Evolutionary conservation across 2,113 vertebrate genomes (phyloP).

Genomic region (Channa maculata): DNA sequence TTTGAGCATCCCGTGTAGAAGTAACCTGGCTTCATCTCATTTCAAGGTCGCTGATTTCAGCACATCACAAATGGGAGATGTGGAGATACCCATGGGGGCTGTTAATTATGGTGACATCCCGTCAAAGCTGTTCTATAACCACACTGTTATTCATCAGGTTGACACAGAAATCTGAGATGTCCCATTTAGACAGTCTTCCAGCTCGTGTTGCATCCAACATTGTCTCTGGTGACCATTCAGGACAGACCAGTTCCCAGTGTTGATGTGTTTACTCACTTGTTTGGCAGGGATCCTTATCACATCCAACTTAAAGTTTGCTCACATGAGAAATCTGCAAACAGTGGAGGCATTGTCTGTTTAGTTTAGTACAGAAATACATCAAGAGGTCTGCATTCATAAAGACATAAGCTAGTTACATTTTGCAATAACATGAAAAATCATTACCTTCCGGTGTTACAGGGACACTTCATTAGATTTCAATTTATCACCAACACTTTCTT

Average conservation of each 20-base stretch:
- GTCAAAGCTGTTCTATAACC: conserved; percentile 48
- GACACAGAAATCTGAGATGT: conserved; percentile 36
- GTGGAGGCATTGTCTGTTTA: neutral
- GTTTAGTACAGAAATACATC: too few species aligned
- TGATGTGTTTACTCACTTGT: neutral
- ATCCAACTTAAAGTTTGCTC: neutral
- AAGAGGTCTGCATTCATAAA: neutral
- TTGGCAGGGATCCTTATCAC: conserved; percentile 2
- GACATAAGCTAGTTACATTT: too few species aligned
- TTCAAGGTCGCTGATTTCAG: conserved; percentile 59
- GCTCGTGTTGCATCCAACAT: too few species aligned
- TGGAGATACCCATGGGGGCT: conserved; percentile 20
- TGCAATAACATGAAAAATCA: too few species aligned
- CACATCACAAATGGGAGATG: conserved; percentile 29
- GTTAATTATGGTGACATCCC: conserved; percentile 60
- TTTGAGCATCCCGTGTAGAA: neutral
- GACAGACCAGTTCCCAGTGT: neutral
- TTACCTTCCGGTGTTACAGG: too few species aligned
- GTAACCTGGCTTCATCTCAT: neutral
- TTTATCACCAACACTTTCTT: too few species aligned
- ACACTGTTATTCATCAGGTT: conserved; percentile 5
- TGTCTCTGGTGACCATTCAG: too few species aligned
- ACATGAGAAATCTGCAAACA: neutral
- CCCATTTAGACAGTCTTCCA: neutral
- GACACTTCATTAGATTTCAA: too few species aligned